Evolutionary conservation across 2,113 vertebrate genomes (phyloP), one percentile per base, ranked within the genome.

Genomic region (Eublepharis macularius): DNA sequence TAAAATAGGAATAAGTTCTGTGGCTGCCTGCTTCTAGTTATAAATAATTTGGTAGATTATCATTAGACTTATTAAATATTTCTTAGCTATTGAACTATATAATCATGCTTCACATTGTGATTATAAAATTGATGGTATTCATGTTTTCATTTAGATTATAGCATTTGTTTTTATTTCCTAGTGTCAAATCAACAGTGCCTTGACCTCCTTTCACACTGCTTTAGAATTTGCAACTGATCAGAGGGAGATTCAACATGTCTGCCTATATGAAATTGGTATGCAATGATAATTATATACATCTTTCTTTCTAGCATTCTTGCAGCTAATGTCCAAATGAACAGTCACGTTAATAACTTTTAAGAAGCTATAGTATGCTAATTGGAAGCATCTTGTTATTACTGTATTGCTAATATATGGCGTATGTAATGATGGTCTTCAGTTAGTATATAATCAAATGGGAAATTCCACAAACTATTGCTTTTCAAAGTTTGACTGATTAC

Each of bases 131-230:
- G 26, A 21, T 57, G 29, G 16, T 86, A 43, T 60, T 69, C 36
- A 39, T 13, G n/a, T 79, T 41, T 26, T 21, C 36, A 80, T 79
- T 75, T 83, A 65, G 57, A 66, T 51, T 24, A 63, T 12, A 49
- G 16, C 45, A 51, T 9, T 26, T 21, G 87, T 6, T 47, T 89
- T 89, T 80, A 17, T 1, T 41, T 90, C 17, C 49, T 89, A 99
- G 98, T 99, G 98, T 96, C 98, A 99, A 89, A 99, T 99, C 96
- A 99, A 99, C 94, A 98, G 98, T 96, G 99, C 99, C 95, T 96
- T 99, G 97, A 96, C 97, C 63, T 99, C 98, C 76, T 99, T 99
- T 95, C 97, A 99, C 76, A 98, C 98, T 14, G 98, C 99, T 85
- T 92, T 99, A 96, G 98, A 99, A 89, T 98, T 99, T 45, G 98